Base-by-base conservation (phyloP, 1,140 invertebrate genomes). In the Pseudobourletiella spinata region DNA sequence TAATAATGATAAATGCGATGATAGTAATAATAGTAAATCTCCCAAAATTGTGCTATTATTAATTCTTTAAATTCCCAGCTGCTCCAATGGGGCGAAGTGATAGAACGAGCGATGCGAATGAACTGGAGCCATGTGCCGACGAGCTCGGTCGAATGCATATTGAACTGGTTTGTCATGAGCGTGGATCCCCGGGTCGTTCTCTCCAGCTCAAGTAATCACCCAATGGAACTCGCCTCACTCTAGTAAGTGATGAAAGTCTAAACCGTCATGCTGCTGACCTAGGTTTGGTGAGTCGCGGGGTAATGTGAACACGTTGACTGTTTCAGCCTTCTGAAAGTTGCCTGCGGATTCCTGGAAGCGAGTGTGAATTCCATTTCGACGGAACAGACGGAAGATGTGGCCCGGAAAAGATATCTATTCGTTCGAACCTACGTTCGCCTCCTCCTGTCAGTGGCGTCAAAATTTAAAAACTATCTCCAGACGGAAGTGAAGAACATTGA, bases 151-250 rank as follows among this genome's bases (percentile, higher is more conserved):
- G 84, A 87, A 70, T 79, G 82, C 55, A 78, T 87, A 20, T 78
- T 86, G 56, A 86, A 86, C 70, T 89, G 86, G 86, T 85, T 86
- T 64, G 80, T 88, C 1, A 85, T 84, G 79, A 84, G 83, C 50
- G 85, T 83, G 73, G 86, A 90, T 76, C 82, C 86, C 0, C 75
- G 79, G 58, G 84, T 86, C 64, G 79, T 88, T 30, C 76, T 89
- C 2, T 72, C 69, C 68, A 68, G 76, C 35, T 76, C 75, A 62
- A 73, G 68, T 59, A 77, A 73, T 50, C 79, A 76, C 73, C 76
- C 71, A 35, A 79, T 78, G 61, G 81, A 83, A 60, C 64, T 72
- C 20, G 76, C 79, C 18, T 71, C 80, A 22, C 73, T 82, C 30
- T 79, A 79, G 79, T 81, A 70, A 72, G 65, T 58, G n/a, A n/a